Percentiles rank a stretch among this genome's conserved stretches.
phyloP scores from a whole-genome alignment of 2,888 invertebrate species.

The Neocrepidodera transversa region DNA sequence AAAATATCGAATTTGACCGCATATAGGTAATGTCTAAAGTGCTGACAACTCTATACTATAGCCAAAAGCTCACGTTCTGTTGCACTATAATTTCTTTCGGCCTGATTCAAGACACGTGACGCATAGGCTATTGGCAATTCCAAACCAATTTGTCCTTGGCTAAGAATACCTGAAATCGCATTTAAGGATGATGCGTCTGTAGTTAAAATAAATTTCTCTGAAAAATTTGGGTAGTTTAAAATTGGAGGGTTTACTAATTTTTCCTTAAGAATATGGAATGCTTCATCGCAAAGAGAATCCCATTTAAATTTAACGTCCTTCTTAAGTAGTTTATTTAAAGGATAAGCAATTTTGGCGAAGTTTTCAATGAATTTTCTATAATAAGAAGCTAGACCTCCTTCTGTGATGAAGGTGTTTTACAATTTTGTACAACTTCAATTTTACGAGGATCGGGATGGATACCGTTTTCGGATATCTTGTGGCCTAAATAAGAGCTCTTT shows the following conservation, averaged over 20 bases:
- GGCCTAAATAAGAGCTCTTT: neutral
- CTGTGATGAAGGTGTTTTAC: neutral
- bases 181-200: slow-evolving; percentile 31
- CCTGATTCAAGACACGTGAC: slow-evolving; percentile 24
- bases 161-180: slow-evolving; percentile 29
- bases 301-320: slow-evolving; percentile 21
- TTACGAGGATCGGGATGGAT: neutral
- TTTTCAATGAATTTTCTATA: slow-evolving; percentile 24
- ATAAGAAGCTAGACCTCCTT: slow-evolving; percentile 21
- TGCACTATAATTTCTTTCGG: slow-evolving; percentile 6
- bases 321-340: slow-evolving; percentile 25
- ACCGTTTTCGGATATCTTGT: neutral
- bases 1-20: slow-evolving; percentile 21
- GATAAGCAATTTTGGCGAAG: slow-evolving; percentile 16
- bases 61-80: slow-evolving; percentile 21
- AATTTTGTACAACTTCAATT: neutral
- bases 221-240: slow-evolving; percentile 27
- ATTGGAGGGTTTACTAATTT: no score
- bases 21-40: slow-evolving; percentile 5
- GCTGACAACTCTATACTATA: slow-evolving; percentile 9
- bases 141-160: slow-evolving; percentile 28
- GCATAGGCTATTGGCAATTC: slow-evolving; percentile 31
- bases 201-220: slow-evolving; percentile 29
- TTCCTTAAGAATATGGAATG: no score
- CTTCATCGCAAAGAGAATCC: no score